Evolutionary conservation across 2,888 invertebrate species (phyloP).

Genomic region (Artemia sinica): DNA sequence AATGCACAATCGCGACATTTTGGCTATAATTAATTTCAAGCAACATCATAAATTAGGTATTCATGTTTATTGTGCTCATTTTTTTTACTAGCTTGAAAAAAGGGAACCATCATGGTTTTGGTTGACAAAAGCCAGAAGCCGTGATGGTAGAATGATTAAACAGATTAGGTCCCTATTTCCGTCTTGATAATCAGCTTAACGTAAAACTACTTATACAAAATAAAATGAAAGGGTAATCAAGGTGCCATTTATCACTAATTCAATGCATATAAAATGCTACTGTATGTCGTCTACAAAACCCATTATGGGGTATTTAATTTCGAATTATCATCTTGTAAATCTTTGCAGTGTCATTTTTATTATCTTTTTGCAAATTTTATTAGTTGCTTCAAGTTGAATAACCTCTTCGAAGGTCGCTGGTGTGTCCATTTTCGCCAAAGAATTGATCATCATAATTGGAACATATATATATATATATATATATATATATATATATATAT

Average conservation of each 20-base stretch:
- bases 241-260: not conserved
- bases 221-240: constrained; percentile 13
- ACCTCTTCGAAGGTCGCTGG: too few species aligned
- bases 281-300: not conserved
- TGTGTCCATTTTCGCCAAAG: too few species aligned
- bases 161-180: constrained; percentile 14
- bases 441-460: too few species aligned
- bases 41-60: constrained; percentile 6
- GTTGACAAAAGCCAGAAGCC: constrained; percentile 7
- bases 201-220: not conserved
- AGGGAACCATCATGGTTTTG: not conserved
- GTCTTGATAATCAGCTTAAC: constrained; percentile 4
- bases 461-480: too few species aligned
- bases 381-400: too few species aligned
- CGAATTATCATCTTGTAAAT: too few species aligned
- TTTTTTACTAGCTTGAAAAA: not conserved
- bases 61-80: not conserved
- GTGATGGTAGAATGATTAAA: constrained; percentile 6
- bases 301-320: too few species aligned
- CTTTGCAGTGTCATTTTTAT: too few species aligned
- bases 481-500: too few species aligned
- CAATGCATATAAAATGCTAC: constrained; percentile 3
- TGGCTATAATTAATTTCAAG: not conserved
- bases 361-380: too few species aligned
- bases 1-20: constrained; percentile 1